These are phyloP conservation scores for Peromyscus polionotus DNA, from an alignment of 2,113 vertebrate genomes.

Conservation along the genomic window DNA sequence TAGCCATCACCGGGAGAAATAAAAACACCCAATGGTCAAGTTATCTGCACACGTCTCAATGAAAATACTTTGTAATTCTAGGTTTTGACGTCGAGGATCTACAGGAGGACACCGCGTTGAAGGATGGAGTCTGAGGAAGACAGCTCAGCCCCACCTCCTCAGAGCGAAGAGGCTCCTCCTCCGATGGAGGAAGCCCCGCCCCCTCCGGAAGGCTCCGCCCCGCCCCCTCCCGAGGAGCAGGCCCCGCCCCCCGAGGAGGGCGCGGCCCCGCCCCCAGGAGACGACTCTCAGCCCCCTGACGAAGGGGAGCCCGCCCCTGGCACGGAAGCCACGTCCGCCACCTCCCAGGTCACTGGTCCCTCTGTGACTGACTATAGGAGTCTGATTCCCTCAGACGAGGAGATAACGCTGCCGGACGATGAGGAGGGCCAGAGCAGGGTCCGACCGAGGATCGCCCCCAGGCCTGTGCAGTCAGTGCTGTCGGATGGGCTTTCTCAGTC, in stretches of 20 bases:
- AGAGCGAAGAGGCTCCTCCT: background rate
- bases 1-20: background rate
- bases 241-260: background rate
- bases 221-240: accelerated
- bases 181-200: background rate
- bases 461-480: background rate
- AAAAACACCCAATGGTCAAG: background rate
- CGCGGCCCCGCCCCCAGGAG: background rate
- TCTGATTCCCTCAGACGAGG: constrained; percentile 54
- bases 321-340: accelerated
- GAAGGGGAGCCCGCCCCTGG: background rate
- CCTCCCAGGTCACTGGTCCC: accelerated
- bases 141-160: accelerated
- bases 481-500: background rate
- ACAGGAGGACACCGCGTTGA: background rate
- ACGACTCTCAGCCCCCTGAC: accelerated
- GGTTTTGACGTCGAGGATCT: constrained; percentile 42
- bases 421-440: accelerated
- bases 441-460: background rate
- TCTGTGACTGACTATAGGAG: background rate
- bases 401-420: background rate
- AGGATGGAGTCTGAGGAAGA: background rate
- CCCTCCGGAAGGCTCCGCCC: background rate
- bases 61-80: constrained; percentile 45
- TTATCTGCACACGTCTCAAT: background rate